Evolutionary conservation across 1,140 invertebrate genomes (phyloP), one percentile per base, ranked within the genome.

Genomic region (Tetragonula clypearis): DNA sequence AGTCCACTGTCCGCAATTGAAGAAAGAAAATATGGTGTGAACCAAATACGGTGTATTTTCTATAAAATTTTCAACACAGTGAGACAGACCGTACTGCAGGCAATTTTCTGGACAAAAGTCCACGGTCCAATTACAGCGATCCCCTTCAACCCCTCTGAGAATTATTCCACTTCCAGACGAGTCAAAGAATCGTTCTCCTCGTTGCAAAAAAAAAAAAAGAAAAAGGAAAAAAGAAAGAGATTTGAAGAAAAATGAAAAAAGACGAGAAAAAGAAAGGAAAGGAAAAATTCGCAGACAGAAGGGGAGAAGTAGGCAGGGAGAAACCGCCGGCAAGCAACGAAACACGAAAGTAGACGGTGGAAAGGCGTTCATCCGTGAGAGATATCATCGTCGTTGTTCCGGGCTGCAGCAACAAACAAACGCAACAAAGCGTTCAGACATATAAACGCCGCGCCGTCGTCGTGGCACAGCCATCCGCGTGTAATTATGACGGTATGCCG

Each of bases 401-500:
- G 1, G 41, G 3, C 15, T 73, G 12, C 12, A 12, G 58, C 71
- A 53, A 62, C 19, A 74, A 81, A 81, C 55, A 60, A 66, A 71
- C n/a, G 30, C 19, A 23, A 21, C 79, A 55, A 21, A 49, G 68
- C 66, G 23, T n/a, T 23, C 49, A 11, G 26, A 6, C 26, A 11
- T 30, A 23, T 12, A 11, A 19, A 30, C 68, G 11, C 23, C 68
- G 35, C 19, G 41, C 8, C 6, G 41, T 49, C 41, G 35, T 26
- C 30, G 60, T 6, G 35, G 30, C n/a, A 53, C 41, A 65, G 8
- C 19, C 56, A 77, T 49, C 41, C 35, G 15, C 26, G 72, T 72
- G 65, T 81, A 85, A 88, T 88, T 79, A 82, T 85, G 62, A 75
- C 82, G 71, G 55, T 74, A 60, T 75, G 58, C 41, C 55, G 76